Evolutionary conservation across 1,140 invertebrate genomes (phyloP), one percentile per base, ranked within the genome.

Genomic region (Cotesia glomerata): DNA sequence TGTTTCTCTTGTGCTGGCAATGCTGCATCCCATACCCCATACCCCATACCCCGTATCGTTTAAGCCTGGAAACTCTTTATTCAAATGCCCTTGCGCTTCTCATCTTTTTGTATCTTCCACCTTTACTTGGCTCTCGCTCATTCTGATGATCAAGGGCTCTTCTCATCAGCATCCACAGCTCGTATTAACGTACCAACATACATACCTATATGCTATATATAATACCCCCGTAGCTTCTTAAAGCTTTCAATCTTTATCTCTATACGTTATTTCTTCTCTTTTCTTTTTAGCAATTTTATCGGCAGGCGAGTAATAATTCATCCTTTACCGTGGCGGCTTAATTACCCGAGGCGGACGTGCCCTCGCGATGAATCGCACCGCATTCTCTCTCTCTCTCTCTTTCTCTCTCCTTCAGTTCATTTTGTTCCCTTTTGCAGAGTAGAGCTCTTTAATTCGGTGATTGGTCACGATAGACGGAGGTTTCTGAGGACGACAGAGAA

Each of bases 301-400:
- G 76, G 69, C 58, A 59, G 63, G 39, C 62, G 45, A 67, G 70
- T 58, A 70, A 77, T 77, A 78, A 80, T 80, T 80, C 75, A 80
- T 80, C 77, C 75, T 77, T 72, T 39, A 74, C 75, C 71, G 75
- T 74, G 72, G 67, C 59, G 74, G 76, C 76, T 80, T 78, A 79
- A 79, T 79, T 80, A 78, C 76, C 76, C 75, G 65, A 32, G 58
- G 77, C 75, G 72, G 68, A 78, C 77, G 75, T 76, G 72, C 67
- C 69, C 74, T 66, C 70, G 64, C 71, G 72, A 74, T 75, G 64
- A 75, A 77, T 76, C 75, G 69, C 64, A 45, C 56, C 34, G n/a
- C 39, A 45, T 45, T 14, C 51, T 36, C 59, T 72, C 65, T 56
- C 52, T 9, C 14, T 67, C n/a, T 59, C 5, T 62, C n/a, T 66